Conservation (phyloP, 2,888 invertebrate genomes). For the Lasioglossum pauxillum region DNA sequence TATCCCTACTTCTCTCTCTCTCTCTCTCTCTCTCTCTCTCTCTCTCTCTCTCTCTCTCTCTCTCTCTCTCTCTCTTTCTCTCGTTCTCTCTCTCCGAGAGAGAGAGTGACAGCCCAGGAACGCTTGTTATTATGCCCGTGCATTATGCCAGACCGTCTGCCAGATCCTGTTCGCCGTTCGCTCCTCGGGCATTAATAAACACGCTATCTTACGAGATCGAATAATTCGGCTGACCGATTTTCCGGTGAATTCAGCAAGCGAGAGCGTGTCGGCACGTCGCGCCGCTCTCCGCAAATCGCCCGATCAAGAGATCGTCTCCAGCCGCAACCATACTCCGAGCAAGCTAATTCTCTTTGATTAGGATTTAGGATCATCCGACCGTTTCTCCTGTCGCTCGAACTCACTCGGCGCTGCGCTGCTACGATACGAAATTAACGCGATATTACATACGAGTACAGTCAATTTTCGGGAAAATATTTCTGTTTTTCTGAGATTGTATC, state of each 20-base stretch:
- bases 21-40: background rate
- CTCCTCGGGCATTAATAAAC: constrained; percentile 48
- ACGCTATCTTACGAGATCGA: constrained; percentile 47
- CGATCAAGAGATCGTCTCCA: background rate
- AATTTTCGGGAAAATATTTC: too few relatives aligned
- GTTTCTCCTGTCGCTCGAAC: background rate
- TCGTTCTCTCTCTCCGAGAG: background rate
- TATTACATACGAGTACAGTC: too few relatives aligned
- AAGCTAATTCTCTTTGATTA: background rate
- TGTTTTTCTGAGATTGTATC: too few relatives aligned
- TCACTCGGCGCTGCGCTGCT: background rate
- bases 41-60: background rate
- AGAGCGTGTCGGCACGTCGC: background rate
- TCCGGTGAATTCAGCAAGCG: constrained; percentile 3
- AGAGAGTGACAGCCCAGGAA: constrained; percentile 37
- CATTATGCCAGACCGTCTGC: constrained; percentile 17
- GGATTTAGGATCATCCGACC: background rate
- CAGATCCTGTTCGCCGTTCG: constrained; percentile 24
- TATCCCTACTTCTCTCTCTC: constrained; percentile 24
- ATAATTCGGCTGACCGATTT: constrained; percentile 2
- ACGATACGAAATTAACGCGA: background rate
- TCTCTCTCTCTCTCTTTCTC: background rate
- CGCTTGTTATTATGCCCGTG: constrained; percentile 51
- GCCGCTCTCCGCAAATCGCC: background rate
- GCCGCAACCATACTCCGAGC: background rate